Evolutionary conservation across 1,140 invertebrate genomes (phyloP).

Genomic region (Lanistes nyassanus): DNA sequence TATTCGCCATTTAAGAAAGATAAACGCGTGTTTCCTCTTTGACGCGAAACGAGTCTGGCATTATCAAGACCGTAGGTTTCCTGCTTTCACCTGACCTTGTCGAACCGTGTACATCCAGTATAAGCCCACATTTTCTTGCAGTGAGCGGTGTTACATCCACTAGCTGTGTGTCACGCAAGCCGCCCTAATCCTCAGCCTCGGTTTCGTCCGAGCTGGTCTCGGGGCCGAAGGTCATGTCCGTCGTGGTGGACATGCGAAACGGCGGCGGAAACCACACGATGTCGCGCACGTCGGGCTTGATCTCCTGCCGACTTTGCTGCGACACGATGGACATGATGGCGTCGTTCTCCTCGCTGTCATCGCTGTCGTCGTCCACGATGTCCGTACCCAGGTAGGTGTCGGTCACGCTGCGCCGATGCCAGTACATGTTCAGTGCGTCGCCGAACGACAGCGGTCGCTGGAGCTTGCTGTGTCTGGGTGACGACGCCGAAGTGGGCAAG

Average conservation of each 20-base stretch:
- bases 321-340: conserved; percentile 25
- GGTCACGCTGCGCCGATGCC: conserved; percentile 29
- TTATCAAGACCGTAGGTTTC: too few relatives aligned
- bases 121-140: too few relatives aligned
- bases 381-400: conserved; percentile 33
- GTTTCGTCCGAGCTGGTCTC: neutral
- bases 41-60: too few relatives aligned
- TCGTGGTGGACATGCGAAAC: conserved; percentile 3
- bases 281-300: conserved; percentile 3
- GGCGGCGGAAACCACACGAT: conserved; percentile 4
- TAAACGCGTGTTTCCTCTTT: too few relatives aligned
- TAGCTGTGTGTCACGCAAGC: neutral
- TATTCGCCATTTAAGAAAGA: too few relatives aligned
- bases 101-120: too few relatives aligned
- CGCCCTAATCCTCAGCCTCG: neutral
- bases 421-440: conserved; percentile 34
- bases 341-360: conserved; percentile 6
- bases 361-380: conserved; percentile 13
- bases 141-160: too few relatives aligned
- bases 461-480: neutral
- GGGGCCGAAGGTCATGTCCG: conserved; percentile 21
- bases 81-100: too few relatives aligned
- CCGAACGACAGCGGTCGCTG: conserved; percentile 6
- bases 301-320: neutral
- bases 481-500: too few relatives aligned